phyloP scores from a whole-genome alignment of 2,113 vertebrate species.

The Tetrao urogallus region DNA sequence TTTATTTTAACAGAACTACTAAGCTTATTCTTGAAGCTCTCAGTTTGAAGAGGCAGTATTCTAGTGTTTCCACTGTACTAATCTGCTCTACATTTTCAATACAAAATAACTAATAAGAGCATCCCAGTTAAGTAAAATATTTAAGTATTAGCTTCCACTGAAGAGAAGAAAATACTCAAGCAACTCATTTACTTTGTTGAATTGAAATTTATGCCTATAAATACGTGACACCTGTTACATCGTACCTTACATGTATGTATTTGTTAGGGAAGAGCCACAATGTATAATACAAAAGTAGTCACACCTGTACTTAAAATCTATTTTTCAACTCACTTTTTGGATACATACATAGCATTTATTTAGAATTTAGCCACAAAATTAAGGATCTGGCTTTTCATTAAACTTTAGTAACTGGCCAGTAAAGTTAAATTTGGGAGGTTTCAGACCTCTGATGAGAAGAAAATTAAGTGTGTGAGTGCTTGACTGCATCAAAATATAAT shows the following conservation, averaged over 20 bases:
- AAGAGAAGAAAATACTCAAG: not conserved
- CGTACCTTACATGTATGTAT: not conserved
- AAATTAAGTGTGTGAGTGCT: not conserved
- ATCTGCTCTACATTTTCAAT: not conserved
- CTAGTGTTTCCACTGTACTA: not conserved
- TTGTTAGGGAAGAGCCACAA: not conserved
- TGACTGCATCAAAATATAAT: not conserved
- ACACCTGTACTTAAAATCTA: not conserved
- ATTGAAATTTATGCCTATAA: not conserved
- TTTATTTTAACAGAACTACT: not conserved
- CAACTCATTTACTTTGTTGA: rapidly evolving
- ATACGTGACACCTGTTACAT: too few relatives aligned
- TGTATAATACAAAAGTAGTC: not conserved
- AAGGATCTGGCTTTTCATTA: not conserved
- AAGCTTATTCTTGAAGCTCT: not conserved
- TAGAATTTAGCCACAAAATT: not conserved
- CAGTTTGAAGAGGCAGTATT: not conserved
- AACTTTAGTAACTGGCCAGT: not conserved
- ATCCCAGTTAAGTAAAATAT: not conserved
- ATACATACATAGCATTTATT: not conserved
- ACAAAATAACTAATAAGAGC: not conserved
- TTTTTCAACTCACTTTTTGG: not conserved
- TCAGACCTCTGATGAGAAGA: not conserved
- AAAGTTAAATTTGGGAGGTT: not conserved
- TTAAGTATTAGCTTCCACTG: not conserved